A percentile compares a stretch with the other conserved stretches of the same genome.
phyloP scores from a whole-genome alignment of 2,888 invertebrate species.

The Rhogogaster chlorosoma region DNA sequence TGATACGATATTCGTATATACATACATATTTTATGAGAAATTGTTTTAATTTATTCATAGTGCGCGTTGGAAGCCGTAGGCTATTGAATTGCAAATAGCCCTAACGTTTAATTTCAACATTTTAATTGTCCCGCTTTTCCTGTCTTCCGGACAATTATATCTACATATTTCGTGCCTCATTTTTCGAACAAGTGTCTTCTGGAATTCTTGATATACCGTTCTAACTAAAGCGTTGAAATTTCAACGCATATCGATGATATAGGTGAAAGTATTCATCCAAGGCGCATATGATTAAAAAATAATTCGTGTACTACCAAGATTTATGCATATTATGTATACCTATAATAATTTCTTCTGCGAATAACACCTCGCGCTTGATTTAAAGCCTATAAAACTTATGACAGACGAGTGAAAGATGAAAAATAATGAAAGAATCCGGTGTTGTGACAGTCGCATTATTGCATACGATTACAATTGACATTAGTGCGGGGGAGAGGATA shows the following conservation, averaged over 20 bases:
- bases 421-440: slow-evolving; percentile 32
- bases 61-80: slow-evolving; percentile 1
- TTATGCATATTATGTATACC: too few species aligned
- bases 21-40: slow-evolving; percentile 41
- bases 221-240: too few species aligned
- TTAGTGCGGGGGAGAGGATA: slow-evolving; percentile 55
- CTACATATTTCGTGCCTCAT: neutral
- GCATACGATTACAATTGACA: slow-evolving; percentile 68
- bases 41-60: slow-evolving; percentile 42
- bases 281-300: slow-evolving; percentile 2
- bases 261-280: slow-evolving; percentile 20
- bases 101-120: slow-evolving; percentile 28
- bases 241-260: neutral
- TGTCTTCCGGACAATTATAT: slow-evolving; percentile 7
- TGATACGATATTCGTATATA: neutral
- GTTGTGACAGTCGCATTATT: slow-evolving; percentile 70
- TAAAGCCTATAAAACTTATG: neutral
- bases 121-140: slow-evolving; percentile 32
- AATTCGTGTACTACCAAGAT: neutral
- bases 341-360: neutral
- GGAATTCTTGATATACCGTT: neutral
- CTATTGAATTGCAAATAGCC: slow-evolving; percentile 44
- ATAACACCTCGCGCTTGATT: neutral
- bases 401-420: neutral
- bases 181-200: neutral